phyloP scores from a whole-genome alignment of 2,888 invertebrate species.

The Noctua janthe region DNA sequence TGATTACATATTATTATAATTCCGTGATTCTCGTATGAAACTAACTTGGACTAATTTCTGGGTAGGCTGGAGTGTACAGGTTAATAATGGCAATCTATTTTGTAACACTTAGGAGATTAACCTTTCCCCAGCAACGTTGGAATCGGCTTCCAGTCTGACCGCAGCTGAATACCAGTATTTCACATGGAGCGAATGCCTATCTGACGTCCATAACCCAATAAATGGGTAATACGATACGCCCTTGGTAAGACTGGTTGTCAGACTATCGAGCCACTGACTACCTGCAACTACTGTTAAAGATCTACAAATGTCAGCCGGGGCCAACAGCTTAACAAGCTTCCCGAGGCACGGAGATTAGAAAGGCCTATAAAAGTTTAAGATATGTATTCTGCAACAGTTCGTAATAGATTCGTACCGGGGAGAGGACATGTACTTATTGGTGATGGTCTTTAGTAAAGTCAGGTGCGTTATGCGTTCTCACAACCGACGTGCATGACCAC shows the following conservation, averaged over 20 bases:
- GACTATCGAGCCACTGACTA: background rate
- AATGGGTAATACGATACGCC: no score
- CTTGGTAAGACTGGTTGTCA: background rate
- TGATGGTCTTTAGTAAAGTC: background rate
- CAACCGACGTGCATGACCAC: no score
- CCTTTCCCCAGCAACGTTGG: background rate
- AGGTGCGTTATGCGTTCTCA: no score
- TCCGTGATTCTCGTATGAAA: constrained; percentile 44
- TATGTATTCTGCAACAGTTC: no score
- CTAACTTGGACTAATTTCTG: constrained; percentile 26
- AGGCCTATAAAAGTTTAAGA: no score
- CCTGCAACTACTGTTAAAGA: background rate
- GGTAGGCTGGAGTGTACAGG: background rate
- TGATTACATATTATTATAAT: constrained; percentile 54
- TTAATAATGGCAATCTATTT: constrained; percentile 7
- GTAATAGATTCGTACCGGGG: no score
- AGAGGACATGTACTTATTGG: background rate
- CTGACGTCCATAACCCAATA: no score
- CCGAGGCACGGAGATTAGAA: no score
- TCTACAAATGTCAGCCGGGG: background rate
- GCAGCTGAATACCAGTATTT: background rate
- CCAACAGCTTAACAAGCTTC: no score
- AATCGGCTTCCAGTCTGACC: background rate
- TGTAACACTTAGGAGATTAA: constrained; percentile 22
- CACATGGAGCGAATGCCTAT: no score